These are phyloP conservation scores for Cydia fagiglandana DNA, from an alignment of 1,140 invertebrate species.

Conservation along the genomic window DNA sequence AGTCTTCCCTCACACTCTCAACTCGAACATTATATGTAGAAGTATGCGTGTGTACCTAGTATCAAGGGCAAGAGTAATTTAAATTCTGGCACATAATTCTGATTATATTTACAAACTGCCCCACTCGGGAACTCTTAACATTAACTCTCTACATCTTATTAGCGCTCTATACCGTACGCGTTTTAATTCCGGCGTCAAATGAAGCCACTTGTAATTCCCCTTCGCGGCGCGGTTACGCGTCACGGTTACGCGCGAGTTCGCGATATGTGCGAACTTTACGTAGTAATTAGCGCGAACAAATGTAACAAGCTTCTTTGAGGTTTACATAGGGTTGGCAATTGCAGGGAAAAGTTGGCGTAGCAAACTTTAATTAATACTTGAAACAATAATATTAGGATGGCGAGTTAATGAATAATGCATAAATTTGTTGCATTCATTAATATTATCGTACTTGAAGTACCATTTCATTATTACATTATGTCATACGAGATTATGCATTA, in stretches of 20 bases:
- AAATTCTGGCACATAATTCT: neutral
- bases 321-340: slow-evolving; percentile 14
- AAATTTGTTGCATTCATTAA: neutral
- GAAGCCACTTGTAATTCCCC: slow-evolving; percentile 22
- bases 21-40: neutral
- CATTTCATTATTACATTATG: neutral
- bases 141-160: slow-evolving; percentile 21
- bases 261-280: slow-evolving; percentile 22
- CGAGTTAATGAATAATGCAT: neutral
- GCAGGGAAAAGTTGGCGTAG: slow-evolving; percentile 10
- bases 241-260: slow-evolving; percentile 12
- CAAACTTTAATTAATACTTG: slow-evolving; percentile 10
- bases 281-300: slow-evolving; percentile 28
- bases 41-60: neutral
- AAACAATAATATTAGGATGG: slow-evolving; percentile 1
- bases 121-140: slow-evolving; percentile 13
- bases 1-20: neutral
- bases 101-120: slow-evolving; percentile 6
- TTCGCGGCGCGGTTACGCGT: neutral
- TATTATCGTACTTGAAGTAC: neutral
- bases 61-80: neutral
- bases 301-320: slow-evolving; percentile 30
- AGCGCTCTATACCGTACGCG: slow-evolving; percentile 10
- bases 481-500: too few species aligned
- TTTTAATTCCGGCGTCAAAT: slow-evolving; percentile 17